Evolutionary conservation across 2,888 invertebrate species (phyloP).

Genomic region (Macrophya alboannulata): DNA sequence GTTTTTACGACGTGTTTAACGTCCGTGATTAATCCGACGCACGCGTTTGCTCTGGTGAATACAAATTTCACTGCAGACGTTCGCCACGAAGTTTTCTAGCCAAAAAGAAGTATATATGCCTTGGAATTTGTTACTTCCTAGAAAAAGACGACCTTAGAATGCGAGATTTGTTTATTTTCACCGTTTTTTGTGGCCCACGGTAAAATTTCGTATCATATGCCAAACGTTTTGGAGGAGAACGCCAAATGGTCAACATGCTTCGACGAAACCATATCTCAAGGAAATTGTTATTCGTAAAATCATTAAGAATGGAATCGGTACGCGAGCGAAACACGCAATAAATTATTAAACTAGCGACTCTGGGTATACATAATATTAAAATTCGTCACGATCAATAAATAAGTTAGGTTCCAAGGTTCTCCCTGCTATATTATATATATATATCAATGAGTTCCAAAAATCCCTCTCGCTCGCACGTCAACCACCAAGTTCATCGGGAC

Average conservation of each 20-base stretch:
- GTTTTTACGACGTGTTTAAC: slow-evolving; percentile 3
- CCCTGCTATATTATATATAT: not conserved
- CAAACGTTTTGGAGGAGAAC: not conserved
- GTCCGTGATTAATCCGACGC: not conserved
- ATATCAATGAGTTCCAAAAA: slow-evolving; percentile 7
- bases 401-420: not conserved
- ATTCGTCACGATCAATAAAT: slow-evolving; percentile 15
- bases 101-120: not conserved
- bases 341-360: not conserved
- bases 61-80: slow-evolving; percentile 4
- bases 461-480: not conserved
- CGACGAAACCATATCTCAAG: not conserved
- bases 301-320: not conserved
- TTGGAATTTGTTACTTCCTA: not conserved
- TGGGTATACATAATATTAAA: not conserved
- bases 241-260: slow-evolving; percentile 12
- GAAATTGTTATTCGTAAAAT: not conserved
- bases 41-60: not conserved
- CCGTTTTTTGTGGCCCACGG: not conserved
- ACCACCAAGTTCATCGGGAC: not conserved
- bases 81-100: not conserved
- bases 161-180: not conserved
- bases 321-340: not conserved
- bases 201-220: not conserved
- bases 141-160: not conserved